Evolutionary conservation across 2,797 vertebrate genomes (phyloP), one percentile per base, ranked within the genome.

Genomic region (Myotis findleyi): DNA sequence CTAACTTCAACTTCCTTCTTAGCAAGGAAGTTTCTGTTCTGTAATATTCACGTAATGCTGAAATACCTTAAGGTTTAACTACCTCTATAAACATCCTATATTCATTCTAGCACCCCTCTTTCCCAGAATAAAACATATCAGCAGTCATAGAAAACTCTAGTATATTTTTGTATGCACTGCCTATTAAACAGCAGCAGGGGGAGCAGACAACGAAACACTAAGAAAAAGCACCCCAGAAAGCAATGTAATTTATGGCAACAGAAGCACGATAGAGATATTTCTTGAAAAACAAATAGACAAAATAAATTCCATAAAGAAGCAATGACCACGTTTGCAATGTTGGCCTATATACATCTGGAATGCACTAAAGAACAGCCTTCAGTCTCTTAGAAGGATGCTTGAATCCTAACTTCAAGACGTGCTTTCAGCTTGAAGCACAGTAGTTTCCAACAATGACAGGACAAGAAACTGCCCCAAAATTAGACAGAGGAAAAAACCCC

Each of bases 111-210:
- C 8, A 75, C 6, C 47, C 11, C 6, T 86, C 47, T 14, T 71
- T 69, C 30, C 77, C 27, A 14, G 69, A 94, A 76, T 66, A 87
- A 84, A 93, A 83, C 6, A 2, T 10, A 83, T 25, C 44, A 62
- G 51, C 72, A 72, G 18, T 59, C 76, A 44, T 9, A 84, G 49
- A 83, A 83, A 87, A 73, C 53, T 41, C 44, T 6, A 57, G 64
- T 57, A 8, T 13, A 30, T 25, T 36, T 33, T 81, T 38, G 36
- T 92, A 21, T 71, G 89, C 72, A 89, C 0, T 91, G 80, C 71
- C 95, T 64, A 11, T 20, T 59, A n/a, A 6, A 47, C 12, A 76
- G 68, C 97, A 96, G 93, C 76, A 97, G 96, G 92, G 97, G 96
- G 96, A 95, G 96, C 86, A 92, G 38, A 64, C 38, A 62, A 36